These are phyloP conservation scores for Oxystoma pomonae DNA, from an alignment of 2,888 invertebrate species.

Conservation along the genomic window DNA sequence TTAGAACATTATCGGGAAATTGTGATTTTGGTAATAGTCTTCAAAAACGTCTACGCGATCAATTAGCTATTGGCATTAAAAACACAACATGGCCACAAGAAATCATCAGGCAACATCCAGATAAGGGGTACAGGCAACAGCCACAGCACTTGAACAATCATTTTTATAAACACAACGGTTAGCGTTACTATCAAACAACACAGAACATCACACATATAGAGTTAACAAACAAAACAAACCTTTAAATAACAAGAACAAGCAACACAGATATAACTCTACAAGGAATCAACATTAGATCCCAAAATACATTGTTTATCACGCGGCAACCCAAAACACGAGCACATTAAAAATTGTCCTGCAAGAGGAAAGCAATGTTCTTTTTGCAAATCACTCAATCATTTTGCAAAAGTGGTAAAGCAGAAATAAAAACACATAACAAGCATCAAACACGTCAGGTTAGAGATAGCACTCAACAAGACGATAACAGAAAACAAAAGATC, in stretches of 20 bases:
- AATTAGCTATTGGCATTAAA: conserved; percentile 18
- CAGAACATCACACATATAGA: no score
- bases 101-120: conserved; percentile 14
- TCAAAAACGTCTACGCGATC: conserved; percentile 19
- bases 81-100: conserved; percentile 19
- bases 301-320: neutral
- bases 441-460: neutral
- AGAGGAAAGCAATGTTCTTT: neutral
- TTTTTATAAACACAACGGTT: conserved; percentile 10
- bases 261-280: neutral
- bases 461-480: neutral
- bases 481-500: no score
- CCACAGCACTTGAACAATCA: conserved; percentile 14
- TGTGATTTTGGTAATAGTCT: neutral
- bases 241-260: neutral
- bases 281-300: neutral
- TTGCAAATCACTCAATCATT: neutral
- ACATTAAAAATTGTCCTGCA: neutral
- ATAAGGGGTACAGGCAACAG: conserved; percentile 13
- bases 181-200: neutral
- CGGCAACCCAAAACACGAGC: neutral
- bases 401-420: neutral
- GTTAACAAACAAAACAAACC: neutral
- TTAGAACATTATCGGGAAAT: conserved; percentile 1
- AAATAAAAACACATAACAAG: neutral